Conservation (phyloP, 2,797 vertebrate species). For the Tragopan temminckii region DNA sequence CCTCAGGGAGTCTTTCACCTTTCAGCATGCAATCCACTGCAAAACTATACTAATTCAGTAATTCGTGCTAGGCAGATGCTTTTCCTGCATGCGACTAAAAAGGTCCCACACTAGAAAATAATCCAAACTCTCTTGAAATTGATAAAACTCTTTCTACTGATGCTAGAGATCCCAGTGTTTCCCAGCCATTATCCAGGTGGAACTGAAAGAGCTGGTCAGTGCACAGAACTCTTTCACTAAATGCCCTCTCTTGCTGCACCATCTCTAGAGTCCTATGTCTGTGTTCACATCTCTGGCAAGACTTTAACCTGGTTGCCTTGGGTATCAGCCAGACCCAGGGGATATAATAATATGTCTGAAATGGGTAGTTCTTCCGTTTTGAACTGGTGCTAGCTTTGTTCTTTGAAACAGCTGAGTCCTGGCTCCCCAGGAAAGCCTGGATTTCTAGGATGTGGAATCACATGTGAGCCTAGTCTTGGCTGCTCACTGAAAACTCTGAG, state of each 20-base stretch:
- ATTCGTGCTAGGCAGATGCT: neutral
- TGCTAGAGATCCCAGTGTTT: neutral
- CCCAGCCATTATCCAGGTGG: neutral
- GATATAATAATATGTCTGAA: neutral
- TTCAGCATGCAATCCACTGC: neutral
- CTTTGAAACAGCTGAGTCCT: neutral
- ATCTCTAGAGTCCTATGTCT: neutral
- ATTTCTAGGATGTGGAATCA: neutral
- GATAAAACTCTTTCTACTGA: neutral
- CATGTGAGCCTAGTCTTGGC: neutral
- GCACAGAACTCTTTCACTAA: neutral
- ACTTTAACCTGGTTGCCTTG: neutral
- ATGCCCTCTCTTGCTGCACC: neutral
- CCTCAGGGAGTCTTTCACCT: neutral
- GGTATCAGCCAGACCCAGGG: neutral
- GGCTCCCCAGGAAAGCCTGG: neutral
- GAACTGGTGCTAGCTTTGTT: neutral
- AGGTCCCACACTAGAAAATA: neutral
- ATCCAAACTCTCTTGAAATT: neutral
- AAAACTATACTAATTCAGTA: neutral
- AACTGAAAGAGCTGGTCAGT: neutral
- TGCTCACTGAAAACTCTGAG: neutral
- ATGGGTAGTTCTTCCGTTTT: neutral
- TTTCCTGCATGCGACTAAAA: neutral
- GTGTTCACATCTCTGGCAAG: neutral